A percentile compares a stretch with the other conserved stretches of the same genome.
Evolutionary conservation across 2,113 vertebrate species (phyloP).

Genomic region (Megaceryle torquata): DNA sequence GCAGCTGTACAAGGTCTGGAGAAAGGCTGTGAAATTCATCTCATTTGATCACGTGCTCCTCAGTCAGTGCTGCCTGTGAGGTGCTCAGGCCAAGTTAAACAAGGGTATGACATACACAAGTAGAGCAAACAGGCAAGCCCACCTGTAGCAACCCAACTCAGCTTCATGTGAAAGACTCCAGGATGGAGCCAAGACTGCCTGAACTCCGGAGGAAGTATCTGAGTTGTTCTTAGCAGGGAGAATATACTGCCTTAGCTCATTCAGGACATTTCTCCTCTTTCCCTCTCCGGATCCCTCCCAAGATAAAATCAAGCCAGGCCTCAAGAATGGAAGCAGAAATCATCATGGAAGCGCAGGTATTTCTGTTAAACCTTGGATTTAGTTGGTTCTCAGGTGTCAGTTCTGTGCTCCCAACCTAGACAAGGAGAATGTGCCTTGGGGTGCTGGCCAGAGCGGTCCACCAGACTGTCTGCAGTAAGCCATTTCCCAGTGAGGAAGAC

Average conservation of each 20-base stretch:
- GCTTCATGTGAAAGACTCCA: not conserved
- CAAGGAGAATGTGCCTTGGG: fast-evolving
- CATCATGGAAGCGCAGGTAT: not conserved
- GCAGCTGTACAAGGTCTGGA: not conserved
- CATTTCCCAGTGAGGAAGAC: not conserved
- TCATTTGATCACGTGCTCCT: not conserved
- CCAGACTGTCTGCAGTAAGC: not conserved
- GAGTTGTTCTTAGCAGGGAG: not conserved
- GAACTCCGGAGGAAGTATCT: not conserved
- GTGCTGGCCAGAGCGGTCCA: not conserved
- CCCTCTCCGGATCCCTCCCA: not conserved
- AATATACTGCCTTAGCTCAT: not conserved
- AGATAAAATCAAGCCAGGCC: not conserved
- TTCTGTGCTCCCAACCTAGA: not conserved
- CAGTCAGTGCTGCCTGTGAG: not conserved
- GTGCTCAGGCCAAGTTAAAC: not conserved
- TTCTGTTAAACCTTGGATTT: not conserved
- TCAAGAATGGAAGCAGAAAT: not conserved
- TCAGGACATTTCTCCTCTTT: not conserved
- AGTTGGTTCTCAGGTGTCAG: not conserved
- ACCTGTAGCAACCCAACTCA: not conserved
- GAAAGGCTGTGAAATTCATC: not conserved
- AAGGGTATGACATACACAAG: not conserved
- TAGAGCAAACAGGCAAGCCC: not conserved
- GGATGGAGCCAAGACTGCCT: not conserved